Conservation (phyloP, 2,113 vertebrate genomes). For the Pyrgilauda ruficollis region DNA sequence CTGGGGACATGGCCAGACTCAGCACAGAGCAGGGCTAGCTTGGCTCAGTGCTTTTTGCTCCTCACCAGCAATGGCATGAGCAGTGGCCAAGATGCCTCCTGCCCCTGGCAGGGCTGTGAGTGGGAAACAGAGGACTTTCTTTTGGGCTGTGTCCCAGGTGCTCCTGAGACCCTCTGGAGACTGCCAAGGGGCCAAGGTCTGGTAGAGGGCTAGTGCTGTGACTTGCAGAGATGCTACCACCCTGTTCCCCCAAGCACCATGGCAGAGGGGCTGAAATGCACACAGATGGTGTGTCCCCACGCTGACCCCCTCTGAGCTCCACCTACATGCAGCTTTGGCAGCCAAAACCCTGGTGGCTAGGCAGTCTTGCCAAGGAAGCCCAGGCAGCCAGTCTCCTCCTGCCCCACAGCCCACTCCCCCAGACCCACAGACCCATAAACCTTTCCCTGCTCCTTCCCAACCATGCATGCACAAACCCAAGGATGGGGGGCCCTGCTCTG, state of each 20-base stretch:
- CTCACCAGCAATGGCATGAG: background rate
- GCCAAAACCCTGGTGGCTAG: background rate
- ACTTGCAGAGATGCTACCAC: background rate
- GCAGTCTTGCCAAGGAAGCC: background rate
- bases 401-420: background rate
- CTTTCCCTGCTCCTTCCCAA: background rate
- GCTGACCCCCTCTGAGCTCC: background rate
- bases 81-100: background rate
- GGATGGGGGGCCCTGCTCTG: background rate
- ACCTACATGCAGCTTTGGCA: background rate
- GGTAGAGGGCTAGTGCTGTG: background rate
- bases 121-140: background rate
- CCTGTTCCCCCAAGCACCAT: background rate
- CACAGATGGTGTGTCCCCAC: too few relatives aligned
- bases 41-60: background rate
- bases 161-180: background rate
- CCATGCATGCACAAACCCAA: accelerated
- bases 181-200: background rate
- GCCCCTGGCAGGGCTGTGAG: background rate
- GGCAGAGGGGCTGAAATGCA: background rate
- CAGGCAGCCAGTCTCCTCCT: background rate
- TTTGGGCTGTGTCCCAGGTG: background rate
- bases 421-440: background rate
- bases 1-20: background rate
- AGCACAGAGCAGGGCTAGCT: background rate